Evolutionary conservation across 2,113 vertebrate genomes (phyloP).

Genomic region (Labrus mixtus): DNA sequence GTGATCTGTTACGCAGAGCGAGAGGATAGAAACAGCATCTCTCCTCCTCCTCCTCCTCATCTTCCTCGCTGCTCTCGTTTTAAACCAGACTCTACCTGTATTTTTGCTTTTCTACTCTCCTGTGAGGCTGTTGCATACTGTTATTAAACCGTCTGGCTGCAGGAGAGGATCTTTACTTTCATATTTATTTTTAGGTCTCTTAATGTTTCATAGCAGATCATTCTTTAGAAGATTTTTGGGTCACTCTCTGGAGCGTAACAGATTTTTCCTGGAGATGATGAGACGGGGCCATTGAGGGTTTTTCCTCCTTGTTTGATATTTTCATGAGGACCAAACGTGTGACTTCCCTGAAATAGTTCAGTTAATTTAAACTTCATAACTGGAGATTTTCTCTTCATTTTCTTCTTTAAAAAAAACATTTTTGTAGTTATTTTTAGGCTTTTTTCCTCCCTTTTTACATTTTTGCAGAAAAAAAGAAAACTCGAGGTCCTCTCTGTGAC

Average conservation of each 20-base stretch:
- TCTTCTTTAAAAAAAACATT: no score
- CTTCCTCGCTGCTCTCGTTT: slow-evolving; percentile 26
- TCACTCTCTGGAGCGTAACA: not conserved
- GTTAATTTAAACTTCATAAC: no score
- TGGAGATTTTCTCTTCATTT: no score
- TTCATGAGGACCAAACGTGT: no score
- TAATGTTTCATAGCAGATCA: not conserved
- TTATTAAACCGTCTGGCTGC: not conserved
- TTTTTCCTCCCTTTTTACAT: no score
- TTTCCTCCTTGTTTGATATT: not conserved
- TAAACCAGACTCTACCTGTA: slow-evolving; percentile 5
- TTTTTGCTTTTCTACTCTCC: not conserved
- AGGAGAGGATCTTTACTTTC: not conserved
- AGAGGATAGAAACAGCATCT: not conserved
- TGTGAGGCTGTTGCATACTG: not conserved
- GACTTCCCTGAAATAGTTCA: not conserved
- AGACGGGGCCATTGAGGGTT: slow-evolving; percentile 4
- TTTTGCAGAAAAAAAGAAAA: no score
- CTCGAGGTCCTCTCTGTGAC: no score
- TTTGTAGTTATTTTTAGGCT: no score
- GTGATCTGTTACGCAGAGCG: slow-evolving; percentile 27
- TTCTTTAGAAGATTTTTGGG: not conserved
- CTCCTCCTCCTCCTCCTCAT: slow-evolving; percentile 13
- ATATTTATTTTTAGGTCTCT: not conserved
- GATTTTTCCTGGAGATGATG: not conserved